Conservation (phyloP, 2,797 vertebrate species). For the Setipinna tenuifilis region DNA sequence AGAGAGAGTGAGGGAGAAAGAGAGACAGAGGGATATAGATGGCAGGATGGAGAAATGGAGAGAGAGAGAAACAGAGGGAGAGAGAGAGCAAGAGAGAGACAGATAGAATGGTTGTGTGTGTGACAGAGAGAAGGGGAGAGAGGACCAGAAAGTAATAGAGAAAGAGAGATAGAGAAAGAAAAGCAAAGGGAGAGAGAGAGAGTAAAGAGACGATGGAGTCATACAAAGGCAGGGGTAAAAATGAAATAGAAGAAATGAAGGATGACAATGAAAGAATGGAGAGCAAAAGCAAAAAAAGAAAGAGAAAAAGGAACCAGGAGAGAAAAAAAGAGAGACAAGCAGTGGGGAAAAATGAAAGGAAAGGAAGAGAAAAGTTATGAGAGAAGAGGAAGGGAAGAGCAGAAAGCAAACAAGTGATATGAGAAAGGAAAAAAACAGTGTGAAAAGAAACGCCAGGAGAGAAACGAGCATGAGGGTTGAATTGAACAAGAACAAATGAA, state of each 20-base stretch:
- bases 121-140: not conserved
- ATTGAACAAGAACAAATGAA: no score
- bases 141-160: not conserved
- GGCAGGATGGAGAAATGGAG: not conserved
- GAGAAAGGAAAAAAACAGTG: not conserved
- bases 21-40: not conserved
- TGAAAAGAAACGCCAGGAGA: not conserved
- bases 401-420: not conserved
- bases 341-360: not conserved
- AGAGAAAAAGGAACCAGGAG: not conserved
- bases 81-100: not conserved
- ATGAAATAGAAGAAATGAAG: no score
- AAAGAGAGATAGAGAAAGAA: not conserved
- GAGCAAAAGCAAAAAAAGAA: not conserved
- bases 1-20: not conserved
- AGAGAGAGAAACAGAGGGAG: constrained; percentile 14
- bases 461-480: no score
- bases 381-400: not conserved
- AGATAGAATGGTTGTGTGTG: no score
- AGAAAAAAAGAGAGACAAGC: not conserved
- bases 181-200: not conserved
- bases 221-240: no score
- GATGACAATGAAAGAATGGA: no score
- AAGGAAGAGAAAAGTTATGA: not conserved
- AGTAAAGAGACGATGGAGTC: no score